phyloP scores from a whole-genome alignment of 2,797 vertebrate species.

The Rhinatrema bivittatum region DNA sequence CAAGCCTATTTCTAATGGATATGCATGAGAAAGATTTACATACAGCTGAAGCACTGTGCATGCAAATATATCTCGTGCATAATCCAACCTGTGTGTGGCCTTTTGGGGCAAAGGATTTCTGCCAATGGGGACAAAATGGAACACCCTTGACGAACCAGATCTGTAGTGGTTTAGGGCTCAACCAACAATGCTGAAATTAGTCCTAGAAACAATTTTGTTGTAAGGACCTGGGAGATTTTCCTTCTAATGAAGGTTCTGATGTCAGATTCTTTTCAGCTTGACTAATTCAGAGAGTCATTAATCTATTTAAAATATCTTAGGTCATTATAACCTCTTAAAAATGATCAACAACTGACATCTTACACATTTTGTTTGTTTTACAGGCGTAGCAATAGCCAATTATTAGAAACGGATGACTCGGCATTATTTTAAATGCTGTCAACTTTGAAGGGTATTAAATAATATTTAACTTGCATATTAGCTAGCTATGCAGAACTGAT shows the following conservation, averaged over 20 bases:
- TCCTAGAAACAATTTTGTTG: too few relatives aligned
- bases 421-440: not conserved
- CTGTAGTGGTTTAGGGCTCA: too few relatives aligned
- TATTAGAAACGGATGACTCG: conserved; percentile 26
- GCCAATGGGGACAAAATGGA: too few relatives aligned
- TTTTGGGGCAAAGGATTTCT: too few relatives aligned
- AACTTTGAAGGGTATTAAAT: conserved; percentile 14
- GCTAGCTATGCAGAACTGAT: conserved; percentile 24
- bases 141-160: too few relatives aligned
- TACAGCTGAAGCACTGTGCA: too few relatives aligned
- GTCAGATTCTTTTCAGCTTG: conserved; percentile 3
- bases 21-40: too few relatives aligned
- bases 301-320: conserved; percentile 15
- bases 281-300: conserved; percentile 8
- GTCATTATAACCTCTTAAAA: conserved; percentile 14
- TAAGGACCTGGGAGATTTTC: not conserved
- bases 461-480: conserved; percentile 25
- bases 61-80: too few relatives aligned
- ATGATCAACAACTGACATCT: conserved; percentile 1
- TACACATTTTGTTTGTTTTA: conserved; percentile 1
- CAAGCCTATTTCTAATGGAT: too few relatives aligned
- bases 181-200: too few relatives aligned
- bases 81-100: too few relatives aligned
- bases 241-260: not conserved
- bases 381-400: conserved; percentile 9